Conservation (phyloP, 2,797 vertebrate species). For the Catostomus latipinnis region DNA sequence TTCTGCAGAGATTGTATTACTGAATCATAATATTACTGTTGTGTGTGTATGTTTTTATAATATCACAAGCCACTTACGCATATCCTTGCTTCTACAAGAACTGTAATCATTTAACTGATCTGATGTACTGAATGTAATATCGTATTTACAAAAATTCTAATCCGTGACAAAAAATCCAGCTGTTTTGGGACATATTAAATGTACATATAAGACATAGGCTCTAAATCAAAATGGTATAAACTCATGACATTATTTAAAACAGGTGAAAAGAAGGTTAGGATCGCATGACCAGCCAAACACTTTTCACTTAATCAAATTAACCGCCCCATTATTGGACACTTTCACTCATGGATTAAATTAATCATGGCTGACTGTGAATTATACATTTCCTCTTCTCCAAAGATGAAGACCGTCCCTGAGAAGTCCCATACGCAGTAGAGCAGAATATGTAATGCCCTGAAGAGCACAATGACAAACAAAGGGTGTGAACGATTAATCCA, state of each 20-base stretch:
- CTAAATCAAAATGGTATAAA: no score
- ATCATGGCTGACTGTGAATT: no score
- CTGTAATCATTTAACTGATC: no score
- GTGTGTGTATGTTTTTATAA: background rate
- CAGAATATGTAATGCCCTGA: conserved; percentile 67
- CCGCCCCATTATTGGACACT: no score
- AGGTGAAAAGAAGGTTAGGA: no score
- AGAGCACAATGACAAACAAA: conserved; percentile 72
- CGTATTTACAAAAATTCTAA: background rate
- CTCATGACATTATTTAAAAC: no score
- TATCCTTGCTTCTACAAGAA: background rate
- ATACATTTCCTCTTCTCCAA: conserved; percentile 23
- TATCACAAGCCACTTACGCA: background rate
- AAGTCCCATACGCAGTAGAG: conserved; percentile 52
- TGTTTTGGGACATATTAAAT: background rate
- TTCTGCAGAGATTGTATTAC: background rate
- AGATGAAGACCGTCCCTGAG: conserved; percentile 41
- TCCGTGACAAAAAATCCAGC: background rate
- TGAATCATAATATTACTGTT: conserved; percentile 22
- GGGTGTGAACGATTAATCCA: conserved; percentile 72
- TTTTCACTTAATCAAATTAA: no score
- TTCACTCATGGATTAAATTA: no score
- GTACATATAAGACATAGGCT: no score
- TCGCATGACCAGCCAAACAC: no score
- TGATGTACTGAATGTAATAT: background rate